Evolutionary conservation across 2,888 invertebrate species (phyloP).

Genomic region (Lasioglossum zephyrum): DNA sequence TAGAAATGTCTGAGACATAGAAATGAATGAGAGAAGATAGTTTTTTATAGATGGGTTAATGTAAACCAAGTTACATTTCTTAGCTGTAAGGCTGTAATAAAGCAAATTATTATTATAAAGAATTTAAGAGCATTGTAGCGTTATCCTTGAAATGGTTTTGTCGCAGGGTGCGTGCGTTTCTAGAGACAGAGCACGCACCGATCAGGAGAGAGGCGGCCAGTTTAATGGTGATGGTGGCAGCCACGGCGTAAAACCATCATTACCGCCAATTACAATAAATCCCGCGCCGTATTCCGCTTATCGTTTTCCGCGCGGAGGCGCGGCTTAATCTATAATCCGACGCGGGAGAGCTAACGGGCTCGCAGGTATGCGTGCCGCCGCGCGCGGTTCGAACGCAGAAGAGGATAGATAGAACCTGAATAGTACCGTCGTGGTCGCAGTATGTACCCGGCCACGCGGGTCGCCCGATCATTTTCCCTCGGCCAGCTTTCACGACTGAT

Average conservation of each 20-base stretch:
- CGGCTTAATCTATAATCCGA: conserved; percentile 71
- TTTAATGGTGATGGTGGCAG: conserved; percentile 55
- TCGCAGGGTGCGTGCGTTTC: neutral
- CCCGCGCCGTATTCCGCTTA: conserved; percentile 77
- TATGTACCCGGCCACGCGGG: conserved; percentile 12
- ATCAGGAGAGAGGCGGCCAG: conserved; percentile 21
- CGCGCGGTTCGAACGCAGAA: conserved; percentile 28
- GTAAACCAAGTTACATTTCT: too few relatives aligned
- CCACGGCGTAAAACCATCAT: conserved; percentile 77
- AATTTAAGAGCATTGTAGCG: too few relatives aligned
- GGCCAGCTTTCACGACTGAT: conserved; percentile 79
- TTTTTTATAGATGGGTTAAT: too few relatives aligned
- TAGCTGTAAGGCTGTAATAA: too few relatives aligned
- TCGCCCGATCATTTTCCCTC: conserved; percentile 74
- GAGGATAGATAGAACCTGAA: neutral
- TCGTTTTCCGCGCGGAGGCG: conserved; percentile 74
- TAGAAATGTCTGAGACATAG: too few relatives aligned
- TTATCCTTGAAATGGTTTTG: neutral
- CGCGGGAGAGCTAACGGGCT: conserved; percentile 59
- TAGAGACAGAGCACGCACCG: conserved; percentile 11
- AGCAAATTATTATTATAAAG: too few relatives aligned
- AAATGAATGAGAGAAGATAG: too few relatives aligned
- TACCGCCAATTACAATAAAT: conserved; percentile 82
- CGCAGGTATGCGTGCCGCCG: conserved; percentile 48
- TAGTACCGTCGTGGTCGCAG: neutral